Evolutionary conservation across 2,888 invertebrate genomes (phyloP).

Genomic region (Stictocephala bisonia): DNA sequence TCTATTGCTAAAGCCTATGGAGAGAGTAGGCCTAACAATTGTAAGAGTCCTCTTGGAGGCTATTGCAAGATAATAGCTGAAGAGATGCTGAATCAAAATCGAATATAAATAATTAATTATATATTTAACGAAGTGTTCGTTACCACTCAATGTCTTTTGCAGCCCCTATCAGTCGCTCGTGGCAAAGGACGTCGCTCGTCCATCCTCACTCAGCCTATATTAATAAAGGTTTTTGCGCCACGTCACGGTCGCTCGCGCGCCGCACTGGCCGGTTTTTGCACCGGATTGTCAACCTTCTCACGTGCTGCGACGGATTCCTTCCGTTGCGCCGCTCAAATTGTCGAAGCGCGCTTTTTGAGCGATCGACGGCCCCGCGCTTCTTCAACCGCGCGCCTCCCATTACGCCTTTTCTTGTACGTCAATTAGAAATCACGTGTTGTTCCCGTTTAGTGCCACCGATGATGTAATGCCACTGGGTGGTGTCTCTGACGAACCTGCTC

Average conservation of each 20-base stretch:
- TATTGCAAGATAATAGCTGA: too few species aligned
- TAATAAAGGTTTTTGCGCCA: slow-evolving; percentile 11
- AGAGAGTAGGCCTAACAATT: too few species aligned
- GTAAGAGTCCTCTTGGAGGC: too few species aligned
- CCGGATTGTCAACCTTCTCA: slow-evolving; percentile 14
- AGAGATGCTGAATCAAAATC: too few species aligned
- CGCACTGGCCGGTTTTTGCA: neutral
- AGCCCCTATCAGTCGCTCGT: too few species aligned
- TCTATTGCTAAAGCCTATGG: too few species aligned
- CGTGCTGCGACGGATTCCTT: slow-evolving; percentile 20
- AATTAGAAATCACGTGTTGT: neutral
- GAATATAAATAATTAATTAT: too few species aligned
- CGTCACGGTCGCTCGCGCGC: neutral
- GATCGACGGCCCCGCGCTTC: slow-evolving; percentile 9
- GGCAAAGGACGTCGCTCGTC: too few species aligned
- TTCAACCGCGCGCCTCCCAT: neutral
- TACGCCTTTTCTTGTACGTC: slow-evolving; percentile 26
- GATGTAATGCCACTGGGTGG: neutral
- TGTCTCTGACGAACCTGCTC: too few species aligned
- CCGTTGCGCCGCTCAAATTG: slow-evolving; percentile 10
- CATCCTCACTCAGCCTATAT: slow-evolving; percentile 22
- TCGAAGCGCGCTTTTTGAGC: slow-evolving; percentile 25
- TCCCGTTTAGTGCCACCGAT: neutral
- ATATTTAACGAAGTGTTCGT: too few species aligned
- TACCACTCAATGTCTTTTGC: too few species aligned